Evolutionary conservation across 2,797 vertebrate species (phyloP).

Genomic region (Echiichthys vipera): DNA sequence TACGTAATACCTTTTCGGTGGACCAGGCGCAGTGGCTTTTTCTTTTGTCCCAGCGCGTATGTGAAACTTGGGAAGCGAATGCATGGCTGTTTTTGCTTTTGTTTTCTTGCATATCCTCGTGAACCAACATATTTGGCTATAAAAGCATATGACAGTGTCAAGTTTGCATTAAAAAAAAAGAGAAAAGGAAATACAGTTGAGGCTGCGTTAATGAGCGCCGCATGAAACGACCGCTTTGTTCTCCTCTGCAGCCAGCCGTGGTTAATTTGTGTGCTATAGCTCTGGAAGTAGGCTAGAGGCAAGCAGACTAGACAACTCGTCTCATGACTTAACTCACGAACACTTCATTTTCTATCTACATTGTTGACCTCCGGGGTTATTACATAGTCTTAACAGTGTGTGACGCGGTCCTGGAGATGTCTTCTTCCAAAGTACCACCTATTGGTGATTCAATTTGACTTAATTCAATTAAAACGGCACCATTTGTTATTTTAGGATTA

Average conservation of each 20-base stretch:
- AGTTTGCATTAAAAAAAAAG: constrained; percentile 3
- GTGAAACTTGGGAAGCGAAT: constrained; percentile 36
- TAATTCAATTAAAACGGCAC: neutral
- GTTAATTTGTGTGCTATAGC: constrained; percentile 72
- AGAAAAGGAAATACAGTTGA: constrained; percentile 9
- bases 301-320: constrained; percentile 62
- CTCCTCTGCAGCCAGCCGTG: constrained; percentile 79
- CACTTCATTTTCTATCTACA: constrained; percentile 36
- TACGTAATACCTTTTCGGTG: constrained; percentile 83
- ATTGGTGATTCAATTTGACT: neutral
- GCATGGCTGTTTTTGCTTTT: neutral
- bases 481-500: neutral
- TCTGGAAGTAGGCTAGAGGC: constrained; percentile 74
- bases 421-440: neutral
- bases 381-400: neutral
- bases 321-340: constrained; percentile 66
- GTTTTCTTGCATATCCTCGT: neutral
- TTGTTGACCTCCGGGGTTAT: constrained; percentile 27
- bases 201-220: constrained; percentile 71
- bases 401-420: neutral
- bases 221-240: constrained; percentile 84
- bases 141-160: neutral
- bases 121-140: rapidly evolving
- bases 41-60: constrained; percentile 74
- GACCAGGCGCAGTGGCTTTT: constrained; percentile 77